Evolutionary conservation across 2,113 vertebrate species (phyloP).

Genomic region (Excalfactoria chinensis): DNA sequence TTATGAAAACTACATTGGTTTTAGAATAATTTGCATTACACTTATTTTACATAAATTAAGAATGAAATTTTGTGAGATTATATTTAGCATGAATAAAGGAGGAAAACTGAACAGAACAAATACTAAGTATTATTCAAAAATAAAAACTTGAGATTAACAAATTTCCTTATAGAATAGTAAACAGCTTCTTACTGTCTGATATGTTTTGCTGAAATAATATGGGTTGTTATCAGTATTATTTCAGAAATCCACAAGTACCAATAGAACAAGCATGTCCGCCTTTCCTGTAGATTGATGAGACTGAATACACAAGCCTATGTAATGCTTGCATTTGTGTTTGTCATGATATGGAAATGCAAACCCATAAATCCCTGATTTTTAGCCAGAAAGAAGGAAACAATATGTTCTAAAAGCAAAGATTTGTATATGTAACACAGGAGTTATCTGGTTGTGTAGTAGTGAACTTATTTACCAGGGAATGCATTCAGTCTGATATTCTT

Average conservation of each 20-base stretch:
- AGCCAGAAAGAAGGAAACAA: not conserved
- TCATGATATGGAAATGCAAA: not conserved
- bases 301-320: not conserved
- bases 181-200: not conserved
- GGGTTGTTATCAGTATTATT: not conserved
- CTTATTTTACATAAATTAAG: not conserved
- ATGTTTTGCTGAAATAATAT: not conserved
- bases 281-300: not conserved
- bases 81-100: not conserved
- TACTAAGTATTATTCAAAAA: not conserved
- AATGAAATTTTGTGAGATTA: not conserved
- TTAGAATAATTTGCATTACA: not conserved
- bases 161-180: not conserved
- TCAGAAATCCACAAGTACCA: not conserved
- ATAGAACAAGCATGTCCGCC: not conserved
- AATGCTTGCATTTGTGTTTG: not conserved
- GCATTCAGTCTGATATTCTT: not conserved
- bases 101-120: not conserved
- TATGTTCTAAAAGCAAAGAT: not conserved
- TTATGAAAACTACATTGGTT: not conserved
- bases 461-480: not conserved
- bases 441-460: not conserved
- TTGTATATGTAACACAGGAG: not conserved
- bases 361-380: not conserved
- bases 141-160: not conserved